Base-by-base conservation (phyloP, 1,140 invertebrate species). In the Gryllus bimaculatus region DNA sequence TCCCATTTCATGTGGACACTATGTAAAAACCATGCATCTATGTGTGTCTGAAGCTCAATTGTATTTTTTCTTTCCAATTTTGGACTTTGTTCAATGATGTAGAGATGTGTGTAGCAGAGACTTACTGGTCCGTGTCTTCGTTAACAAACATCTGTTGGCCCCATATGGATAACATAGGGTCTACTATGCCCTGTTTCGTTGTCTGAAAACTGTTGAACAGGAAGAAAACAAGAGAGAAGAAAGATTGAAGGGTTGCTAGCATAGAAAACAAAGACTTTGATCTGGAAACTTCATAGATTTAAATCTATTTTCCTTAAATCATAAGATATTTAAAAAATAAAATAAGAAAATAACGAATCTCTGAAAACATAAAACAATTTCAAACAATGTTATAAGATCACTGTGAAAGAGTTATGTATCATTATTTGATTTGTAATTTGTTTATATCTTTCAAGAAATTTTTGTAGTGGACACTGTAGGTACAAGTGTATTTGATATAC, bases 141-240 rank as follows among this genome's bases (percentile, higher is more conserved):
- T 95, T 95, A 88, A 96, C 93, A 91, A 96, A 95, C 89, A 96
- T 93, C 92, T 96, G 95, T 90, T 96, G 94, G 88, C 95, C 95
- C 95, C 95, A 96, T 91, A 96, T 96, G 89, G 93, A 95, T 88
- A 96, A 94, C 94, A 96, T 96, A 89, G 95, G 95, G 91, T 96
- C 95, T 92, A 96, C 93, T 91, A 96, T 95, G 90, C 94, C 95
- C 89, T 94, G 93, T 92, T 95, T 95, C 91, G 93, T 92, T 83
- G 94, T 95, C 93, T 96, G 94, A 93, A 95, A 96, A 93, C 94
- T 96, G 92, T 84, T 78, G 54, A 82, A 80, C 86, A 84, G 82
- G 82, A 83, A 81, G 66, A 78, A 80, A 74, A 76, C 80, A 79
- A 81, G 74, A 81, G 49, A 81, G 76, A 78, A 81, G 75, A 82